phyloP scores from a whole-genome alignment of 23 tunicate species.

The Diplosoma virens region DNA sequence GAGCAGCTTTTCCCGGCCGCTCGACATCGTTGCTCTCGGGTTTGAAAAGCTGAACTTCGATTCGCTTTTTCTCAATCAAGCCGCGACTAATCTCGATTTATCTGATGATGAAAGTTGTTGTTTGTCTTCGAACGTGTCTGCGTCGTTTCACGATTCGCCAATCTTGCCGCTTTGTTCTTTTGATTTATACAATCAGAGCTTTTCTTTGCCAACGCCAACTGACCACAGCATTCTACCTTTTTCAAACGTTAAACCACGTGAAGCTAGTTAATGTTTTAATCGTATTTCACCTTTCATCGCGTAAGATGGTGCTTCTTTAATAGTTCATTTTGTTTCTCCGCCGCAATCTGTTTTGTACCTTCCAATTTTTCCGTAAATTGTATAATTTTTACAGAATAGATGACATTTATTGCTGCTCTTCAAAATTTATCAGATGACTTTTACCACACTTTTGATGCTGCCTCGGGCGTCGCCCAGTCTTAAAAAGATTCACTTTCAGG shows the following conservation, averaged over 20 bases:
- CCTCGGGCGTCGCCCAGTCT: too few relatives aligned
- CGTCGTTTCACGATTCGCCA: neutral
- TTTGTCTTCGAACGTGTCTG: neutral
- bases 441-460: too few relatives aligned
- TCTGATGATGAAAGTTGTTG: neutral
- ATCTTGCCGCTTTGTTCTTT: conserved; percentile 11
- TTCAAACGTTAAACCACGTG: conserved; percentile 18
- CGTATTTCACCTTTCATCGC: too few relatives aligned
- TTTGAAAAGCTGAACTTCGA: neutral
- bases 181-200: neutral
- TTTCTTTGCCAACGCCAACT: neutral
- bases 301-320: too few relatives aligned
- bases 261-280: too few relatives aligned
- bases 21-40: neutral
- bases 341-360: too few relatives aligned
- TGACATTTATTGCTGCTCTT: too few relatives aligned
- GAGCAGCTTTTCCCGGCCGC: neutral
- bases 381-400: too few relatives aligned
- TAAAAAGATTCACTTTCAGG: too few relatives aligned
- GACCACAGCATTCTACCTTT: conserved; percentile 3
- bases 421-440: too few relatives aligned
- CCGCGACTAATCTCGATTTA: neutral
- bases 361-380: too few relatives aligned
- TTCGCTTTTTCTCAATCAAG: neutral
- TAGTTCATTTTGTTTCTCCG: too few relatives aligned